Evolutionary conservation across 2,113 vertebrate genomes (phyloP), one percentile per base, ranked within the genome.

Genomic region (Plotosus lineatus): DNA sequence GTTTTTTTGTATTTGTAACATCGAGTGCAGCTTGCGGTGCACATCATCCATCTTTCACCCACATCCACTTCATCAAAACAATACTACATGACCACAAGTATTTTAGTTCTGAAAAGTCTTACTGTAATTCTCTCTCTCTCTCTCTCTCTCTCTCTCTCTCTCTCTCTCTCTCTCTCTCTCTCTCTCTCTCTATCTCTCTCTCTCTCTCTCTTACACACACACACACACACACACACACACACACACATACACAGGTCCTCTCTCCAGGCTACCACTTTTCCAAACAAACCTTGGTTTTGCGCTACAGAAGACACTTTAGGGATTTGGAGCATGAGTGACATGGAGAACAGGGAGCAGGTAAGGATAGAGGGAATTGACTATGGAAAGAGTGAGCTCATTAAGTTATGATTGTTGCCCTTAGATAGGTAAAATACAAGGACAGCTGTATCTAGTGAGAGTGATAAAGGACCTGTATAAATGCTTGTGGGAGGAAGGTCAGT

Each of bases 281-380:
- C 89, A 89, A 92, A 92, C 90, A 92, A 89, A 88, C 85, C 85
- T 84, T 80, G 82, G 44, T 84, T 82, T 69, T 75, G 69, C 87
- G 90, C 86, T 86, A 79, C 61, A 83, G 89, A 87, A 91, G 84
- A 80, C 33, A 84, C 88, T 89, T 89, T 73, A 10, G 89, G 87
- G 82, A 82, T 14, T 40, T 55, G 23, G n/a, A 58, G 66, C 48
- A 28, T 28, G 28, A 51, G 53, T 31, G 68, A 58, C 55, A n/a
- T 31, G 33, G 21, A 46, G 78, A 33, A 17, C 21, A 55, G 14
- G 65, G 33, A 33, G 50, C 28, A 69, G 14, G 68, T 50, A 51
- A 75, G 50, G 84, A 38, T 26, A 28, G 23, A 44, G 63, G 77
- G 82, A 77, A 72, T 78, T 83, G 73, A 58, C 46, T 79, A 31